A percentile compares a stretch with the other conserved stretches of the same genome.
phyloP scores from a whole-genome alignment of 2,113 vertebrate genomes.

The Megaceryle maxima region DNA sequence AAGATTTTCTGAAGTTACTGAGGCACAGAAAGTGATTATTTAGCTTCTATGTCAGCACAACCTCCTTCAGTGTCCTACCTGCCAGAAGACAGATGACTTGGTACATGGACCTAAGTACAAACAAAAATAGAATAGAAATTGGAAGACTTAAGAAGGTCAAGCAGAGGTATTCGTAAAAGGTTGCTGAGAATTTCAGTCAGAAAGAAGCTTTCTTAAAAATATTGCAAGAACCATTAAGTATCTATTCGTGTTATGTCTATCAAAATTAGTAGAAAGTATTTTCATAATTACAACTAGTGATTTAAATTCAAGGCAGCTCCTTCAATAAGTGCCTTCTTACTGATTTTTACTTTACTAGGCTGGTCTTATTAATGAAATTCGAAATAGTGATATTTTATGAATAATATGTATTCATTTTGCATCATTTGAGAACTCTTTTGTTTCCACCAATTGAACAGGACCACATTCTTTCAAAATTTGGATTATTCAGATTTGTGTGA shows the following conservation, averaged over 20 bases:
- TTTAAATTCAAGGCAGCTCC: not conserved
- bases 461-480: not conserved
- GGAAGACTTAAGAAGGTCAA: slow-evolving; percentile 48
- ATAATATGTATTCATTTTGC: not conserved
- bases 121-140: slow-evolving; percentile 57
- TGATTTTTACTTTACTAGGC: not conserved
- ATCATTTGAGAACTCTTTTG: not conserved
- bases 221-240: not conserved
- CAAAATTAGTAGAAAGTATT: not conserved
- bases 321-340: not conserved
- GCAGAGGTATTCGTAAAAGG: not conserved
- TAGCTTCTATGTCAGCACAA: slow-evolving; percentile 61
- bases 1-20: slow-evolving; percentile 53
- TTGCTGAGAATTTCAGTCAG: not conserved
- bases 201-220: not conserved
- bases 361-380: not conserved
- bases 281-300: not conserved
- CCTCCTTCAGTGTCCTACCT: slow-evolving; percentile 29
- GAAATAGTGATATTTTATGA: not conserved
- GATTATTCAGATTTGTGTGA: not conserved
- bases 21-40: slow-evolving; percentile 59
- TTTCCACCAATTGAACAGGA: not conserved
- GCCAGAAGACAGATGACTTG: slow-evolving; percentile 51
- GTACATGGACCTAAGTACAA: slow-evolving; percentile 19
- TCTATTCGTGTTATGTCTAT: not conserved